Percentiles rank a stretch among this genome's conserved stretches.
Conservation (phyloP, 2,113 vertebrate species). For the Podiceps cristatus region DNA sequence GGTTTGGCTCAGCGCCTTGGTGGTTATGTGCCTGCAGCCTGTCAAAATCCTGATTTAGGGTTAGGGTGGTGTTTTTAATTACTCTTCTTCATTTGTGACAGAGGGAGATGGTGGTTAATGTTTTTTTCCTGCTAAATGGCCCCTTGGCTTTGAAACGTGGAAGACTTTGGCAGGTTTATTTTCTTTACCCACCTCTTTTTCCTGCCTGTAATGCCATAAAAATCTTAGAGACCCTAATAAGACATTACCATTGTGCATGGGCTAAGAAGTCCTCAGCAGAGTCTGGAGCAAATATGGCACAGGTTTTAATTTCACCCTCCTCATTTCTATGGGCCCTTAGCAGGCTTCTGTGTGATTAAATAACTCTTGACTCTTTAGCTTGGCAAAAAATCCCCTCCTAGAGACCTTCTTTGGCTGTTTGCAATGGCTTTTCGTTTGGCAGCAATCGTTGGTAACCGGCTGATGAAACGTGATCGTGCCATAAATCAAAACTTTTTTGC, state of each 20-base stretch:
- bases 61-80: not conserved
- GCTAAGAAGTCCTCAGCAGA: not conserved
- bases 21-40: not conserved
- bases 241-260: accelerated
- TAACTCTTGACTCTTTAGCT: not conserved
- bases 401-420: not conserved
- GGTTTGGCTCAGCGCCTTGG: not conserved
- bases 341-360: not conserved
- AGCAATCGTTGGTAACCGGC: not conserved
- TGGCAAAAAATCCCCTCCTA: not conserved
- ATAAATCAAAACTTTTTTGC: slow-evolving; percentile 26
- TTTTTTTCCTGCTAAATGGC: not conserved
- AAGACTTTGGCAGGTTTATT: not conserved
- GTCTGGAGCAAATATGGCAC: not conserved
- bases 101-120: not conserved
- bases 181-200: not conserved
- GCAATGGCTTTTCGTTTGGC: not conserved
- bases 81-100: not conserved
- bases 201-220: not conserved
- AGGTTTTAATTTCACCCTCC: not conserved
- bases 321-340: not conserved
- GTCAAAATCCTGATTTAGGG: accelerated
- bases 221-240: not conserved
- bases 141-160: not conserved
- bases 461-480: slow-evolving; percentile 17